Base-by-base conservation (phyloP, 2,113 vertebrate species). In the Suncus etruscus region DNA sequence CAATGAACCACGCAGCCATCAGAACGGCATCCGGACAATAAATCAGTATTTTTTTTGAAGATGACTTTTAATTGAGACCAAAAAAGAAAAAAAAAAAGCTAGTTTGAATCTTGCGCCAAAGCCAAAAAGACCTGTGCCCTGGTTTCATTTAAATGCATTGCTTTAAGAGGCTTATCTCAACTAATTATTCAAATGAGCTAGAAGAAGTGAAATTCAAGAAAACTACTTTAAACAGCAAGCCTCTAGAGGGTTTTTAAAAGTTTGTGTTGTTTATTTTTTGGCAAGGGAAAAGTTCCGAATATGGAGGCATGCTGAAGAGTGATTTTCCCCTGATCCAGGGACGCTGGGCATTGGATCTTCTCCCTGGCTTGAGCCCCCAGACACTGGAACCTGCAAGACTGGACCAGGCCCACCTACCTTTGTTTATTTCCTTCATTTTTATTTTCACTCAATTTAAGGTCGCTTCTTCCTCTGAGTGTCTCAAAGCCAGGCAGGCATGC, bases 131-230 rank as follows among this genome's bases (percentile, higher is more conserved):
- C 97, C 96, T 97, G 97, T 98, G 97, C 95, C 94, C 97, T 96
- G 97, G 97, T 98, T 97, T 98, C 97, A 98, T 98, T 98, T 98
- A 97, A 97, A 97, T 96, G 96, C 94, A 98, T 97, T 98, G 96
- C 96, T 97, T 96, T 98, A 98, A 98, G 97, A 97, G 91, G 97
- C 97, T 98, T 98, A 98, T 98, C 97, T 97, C 97, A 98, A 98
- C 96, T 98, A 98, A 97, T 97, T 97, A 97, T 98, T 98, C 97
- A 98, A 98, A 98, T 98, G 98, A 98, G 97, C 97, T 95, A 93
- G 97, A 97, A 97, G 97, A 98, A 97, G 95, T 97, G 97, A 97
- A 98, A 98, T 97, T 97, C 96, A 98, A 97, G 96, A 96, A 97
- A 97, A 97, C 96, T 96, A 90, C 93, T 97, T 95, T 50, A 89